Evolutionary conservation across 1,140 invertebrate species (phyloP).

Genomic region (Neodiprion fabricii): DNA sequence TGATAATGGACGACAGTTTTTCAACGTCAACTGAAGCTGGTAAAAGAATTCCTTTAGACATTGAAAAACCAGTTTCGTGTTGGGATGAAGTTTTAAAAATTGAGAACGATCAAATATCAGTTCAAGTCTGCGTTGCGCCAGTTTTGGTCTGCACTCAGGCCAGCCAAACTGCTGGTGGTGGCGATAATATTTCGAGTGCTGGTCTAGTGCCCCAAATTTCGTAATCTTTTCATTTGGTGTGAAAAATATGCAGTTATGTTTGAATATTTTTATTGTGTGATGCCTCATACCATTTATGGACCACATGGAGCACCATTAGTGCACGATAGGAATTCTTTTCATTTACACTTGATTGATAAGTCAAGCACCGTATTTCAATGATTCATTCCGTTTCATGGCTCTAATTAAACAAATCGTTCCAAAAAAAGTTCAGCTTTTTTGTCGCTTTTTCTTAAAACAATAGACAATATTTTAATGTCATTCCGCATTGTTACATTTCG

Average conservation of each 20-base stretch:
- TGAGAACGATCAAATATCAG: constrained; percentile 55
- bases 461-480: background rate
- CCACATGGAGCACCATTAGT: background rate
- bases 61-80: constrained; percentile 81
- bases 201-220: constrained; percentile 80
- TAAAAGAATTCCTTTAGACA: constrained; percentile 68
- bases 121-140: constrained; percentile 83
- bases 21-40: constrained; percentile 68
- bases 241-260: too few relatives aligned
- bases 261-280: background rate
- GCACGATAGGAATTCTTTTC: background rate
- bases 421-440: background rate
- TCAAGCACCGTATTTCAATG: background rate
- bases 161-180: constrained; percentile 83
- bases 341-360: too few relatives aligned
- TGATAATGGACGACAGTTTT: constrained; percentile 88
- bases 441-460: background rate
- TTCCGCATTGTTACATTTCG: background rate
- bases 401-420: background rate
- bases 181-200: constrained; percentile 88
- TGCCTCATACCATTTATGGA: background rate
- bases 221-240: constrained; percentile 18
- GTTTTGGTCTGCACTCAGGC: constrained; percentile 85
- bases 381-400: background rate
- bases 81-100: constrained; percentile 74